phyloP scores from a whole-genome alignment of 2,797 vertebrate species.

The Chaetodon trifasciatus region DNA sequence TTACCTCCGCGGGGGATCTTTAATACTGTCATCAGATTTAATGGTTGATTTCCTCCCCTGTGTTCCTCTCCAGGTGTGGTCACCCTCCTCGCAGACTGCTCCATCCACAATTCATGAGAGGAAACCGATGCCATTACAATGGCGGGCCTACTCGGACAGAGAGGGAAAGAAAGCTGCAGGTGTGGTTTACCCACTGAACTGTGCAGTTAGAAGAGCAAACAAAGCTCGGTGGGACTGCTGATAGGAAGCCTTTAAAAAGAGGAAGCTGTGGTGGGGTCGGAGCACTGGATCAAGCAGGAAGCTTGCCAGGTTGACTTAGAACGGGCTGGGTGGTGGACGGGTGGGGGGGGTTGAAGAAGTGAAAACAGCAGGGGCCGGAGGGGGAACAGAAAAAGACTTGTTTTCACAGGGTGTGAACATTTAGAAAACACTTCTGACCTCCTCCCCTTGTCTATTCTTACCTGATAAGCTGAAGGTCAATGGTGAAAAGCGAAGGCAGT shows the following conservation, averaged over 20 bases:
- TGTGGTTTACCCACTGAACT: conserved; percentile 20
- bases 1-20: conserved; percentile 52
- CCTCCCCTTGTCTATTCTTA: conserved; percentile 47
- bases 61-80: conserved; percentile 73
- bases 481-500: conserved; percentile 46
- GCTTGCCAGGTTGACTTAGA: conserved; percentile 14
- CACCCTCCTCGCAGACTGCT: conserved; percentile 54
- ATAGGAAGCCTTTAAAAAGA: conserved; percentile 25
- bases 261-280: conserved; percentile 32
- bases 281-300: conserved; percentile 22
- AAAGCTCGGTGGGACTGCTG: not conserved
- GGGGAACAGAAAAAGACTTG: conserved; percentile 29
- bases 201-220: not conserved
- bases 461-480: conserved; percentile 63
- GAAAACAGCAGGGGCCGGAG: conserved; percentile 27
- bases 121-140: conserved; percentile 52
- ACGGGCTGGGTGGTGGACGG: not conserved
- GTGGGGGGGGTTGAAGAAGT: conserved; percentile 16
- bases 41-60: conserved; percentile 55
- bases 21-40: conserved; percentile 62
- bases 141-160: not conserved
- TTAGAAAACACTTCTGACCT: conserved; percentile 63
- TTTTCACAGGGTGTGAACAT: conserved; percentile 52
- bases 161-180: not conserved
- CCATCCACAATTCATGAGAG: conserved; percentile 75